Evolutionary conservation across 64 coral and sea anemone genomes (phyloP).

Genomic region (Dendronephthya gigantea): DNA sequence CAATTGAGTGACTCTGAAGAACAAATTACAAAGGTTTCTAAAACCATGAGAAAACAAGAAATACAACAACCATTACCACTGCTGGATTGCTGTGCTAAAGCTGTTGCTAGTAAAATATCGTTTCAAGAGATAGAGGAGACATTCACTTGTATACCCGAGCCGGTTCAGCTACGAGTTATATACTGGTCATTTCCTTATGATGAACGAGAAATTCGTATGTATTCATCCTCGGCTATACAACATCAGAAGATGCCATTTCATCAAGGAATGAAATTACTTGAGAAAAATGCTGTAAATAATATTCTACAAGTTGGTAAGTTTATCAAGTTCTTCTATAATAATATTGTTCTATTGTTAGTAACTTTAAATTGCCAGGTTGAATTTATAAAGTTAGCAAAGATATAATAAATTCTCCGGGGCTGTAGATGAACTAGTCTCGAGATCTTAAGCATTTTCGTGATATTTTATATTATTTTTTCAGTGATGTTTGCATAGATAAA

Average conservation of each 20-base stretch:
- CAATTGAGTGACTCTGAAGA: neutral
- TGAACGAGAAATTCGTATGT: conserved; percentile 93
- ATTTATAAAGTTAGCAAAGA: neutral
- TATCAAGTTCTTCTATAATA: conserved; percentile 21
- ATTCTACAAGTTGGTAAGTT: conserved; percentile 98
- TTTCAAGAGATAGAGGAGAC: conserved; percentile 88
- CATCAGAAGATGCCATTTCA: conserved; percentile 80
- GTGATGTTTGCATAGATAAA: conserved; percentile 21
- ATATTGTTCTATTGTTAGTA: conserved; percentile 17
- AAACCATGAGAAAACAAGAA: conserved; percentile 48
- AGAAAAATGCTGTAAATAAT: conserved; percentile 76
- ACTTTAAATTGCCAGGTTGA: conserved; percentile 19
- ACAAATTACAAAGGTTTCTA: neutral
- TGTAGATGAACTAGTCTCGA: neutral
- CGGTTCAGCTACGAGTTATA: conserved; percentile 76
- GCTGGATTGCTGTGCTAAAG: conserved; percentile 65
- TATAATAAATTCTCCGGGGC: neutral
- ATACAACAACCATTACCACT: conserved; percentile 53
- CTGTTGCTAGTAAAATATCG: conserved; percentile 75
- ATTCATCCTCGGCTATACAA: conserved; percentile 60
- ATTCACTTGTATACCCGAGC: conserved; percentile 73
- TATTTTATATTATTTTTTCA: conserved; percentile 14
- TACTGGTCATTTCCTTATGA: conserved; percentile 97
- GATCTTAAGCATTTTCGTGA: neutral
- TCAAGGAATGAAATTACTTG: conserved; percentile 68